These are phyloP conservation scores for Nibea albiflora DNA, from an alignment of 2,113 vertebrate species.

Conservation along the genomic window DNA sequence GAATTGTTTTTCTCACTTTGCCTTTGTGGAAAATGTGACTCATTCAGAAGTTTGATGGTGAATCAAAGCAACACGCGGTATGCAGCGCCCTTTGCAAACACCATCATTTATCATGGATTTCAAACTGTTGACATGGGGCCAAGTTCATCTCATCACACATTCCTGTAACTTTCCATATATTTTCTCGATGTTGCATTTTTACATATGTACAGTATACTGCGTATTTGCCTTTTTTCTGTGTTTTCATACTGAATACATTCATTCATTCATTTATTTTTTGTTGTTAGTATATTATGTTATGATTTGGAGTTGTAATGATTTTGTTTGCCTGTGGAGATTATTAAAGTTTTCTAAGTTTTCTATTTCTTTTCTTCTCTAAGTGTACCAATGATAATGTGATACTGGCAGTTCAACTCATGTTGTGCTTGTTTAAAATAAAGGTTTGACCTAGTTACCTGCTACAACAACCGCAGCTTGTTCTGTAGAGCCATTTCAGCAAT, in stretches of 20 bases:
- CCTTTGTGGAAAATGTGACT: not conserved
- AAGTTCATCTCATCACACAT: not conserved
- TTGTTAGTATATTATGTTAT: not conserved
- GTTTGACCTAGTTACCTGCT: not conserved
- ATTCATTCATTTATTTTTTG: not conserved
- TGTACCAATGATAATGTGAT: not conserved
- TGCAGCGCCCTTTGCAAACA: not conserved
- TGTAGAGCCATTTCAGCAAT: too few species aligned
- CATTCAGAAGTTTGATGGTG: not conserved
- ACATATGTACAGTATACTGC: not conserved
- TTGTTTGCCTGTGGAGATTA: not conserved
- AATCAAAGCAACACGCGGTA: not conserved
- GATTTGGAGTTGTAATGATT: not conserved
- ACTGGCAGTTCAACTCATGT: not conserved
- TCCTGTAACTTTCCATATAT: not conserved
- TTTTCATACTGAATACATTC: not conserved
- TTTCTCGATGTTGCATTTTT: conserved; percentile 1
- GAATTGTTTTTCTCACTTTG: not conserved
- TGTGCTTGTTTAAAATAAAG: not conserved
- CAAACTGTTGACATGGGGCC: conserved; percentile 8
- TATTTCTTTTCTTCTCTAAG: not conserved
- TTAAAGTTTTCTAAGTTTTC: conserved; percentile 10
- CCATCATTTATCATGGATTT: not conserved
- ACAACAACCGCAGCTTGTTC: not conserved
- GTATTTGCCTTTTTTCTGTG: not conserved